Evolutionary conservation across 2,888 invertebrate species (phyloP), one percentile per base, ranked within the genome.

Genomic region (Folsomia candida): DNA sequence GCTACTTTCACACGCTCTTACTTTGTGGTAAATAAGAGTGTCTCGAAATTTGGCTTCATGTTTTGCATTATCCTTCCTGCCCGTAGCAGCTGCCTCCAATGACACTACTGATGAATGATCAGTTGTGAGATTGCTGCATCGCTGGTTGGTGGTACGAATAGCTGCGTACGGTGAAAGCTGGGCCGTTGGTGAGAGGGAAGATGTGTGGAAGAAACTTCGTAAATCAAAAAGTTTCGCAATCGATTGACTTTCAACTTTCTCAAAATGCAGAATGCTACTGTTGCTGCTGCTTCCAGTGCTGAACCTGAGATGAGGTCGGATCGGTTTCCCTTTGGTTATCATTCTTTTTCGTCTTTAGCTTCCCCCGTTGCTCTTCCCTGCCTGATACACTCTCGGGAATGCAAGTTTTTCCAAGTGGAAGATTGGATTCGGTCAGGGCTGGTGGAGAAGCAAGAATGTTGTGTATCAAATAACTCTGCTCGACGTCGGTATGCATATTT

Each of bases 151-250:
- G 14, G 37, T n/a, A n/a, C 4, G 37, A 37, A 37, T 9, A 37
- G 37, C 4, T 9, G 37, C 37, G 14, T 9, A 37, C 6, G 37
- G 37, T 9, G 14, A 37, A 37, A 37, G n/a, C n/a, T 14, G 37
- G 37, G 4, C 14, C 14, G 37, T 37, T 37, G 37, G 37, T 37
- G 37, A 37, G 37, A 37, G 14, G 14, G 14, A 14, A 37, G 37
- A 4, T 37, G 11, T 54, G 54, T 54, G 6, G 37, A 27, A 29
- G 29, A 64, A 25, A 64, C 47, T 64, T 64, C 63, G 63, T 64
- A 64, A 64, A 64, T 64, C 63, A 64, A 64, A 6, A 64, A 64
- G 51, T 64, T 64, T 64, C 63, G 22, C 63, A 64, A 64, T 64
- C 63, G 63, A 64, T 64, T 64, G 63, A 64, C 47, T 64, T 64